A percentile compares a stretch with the other conserved stretches of the same genome.
These are phyloP conservation scores for Monopis laevigella DNA, from an alignment of 2,888 invertebrate species.

Conservation along the genomic window DNA sequence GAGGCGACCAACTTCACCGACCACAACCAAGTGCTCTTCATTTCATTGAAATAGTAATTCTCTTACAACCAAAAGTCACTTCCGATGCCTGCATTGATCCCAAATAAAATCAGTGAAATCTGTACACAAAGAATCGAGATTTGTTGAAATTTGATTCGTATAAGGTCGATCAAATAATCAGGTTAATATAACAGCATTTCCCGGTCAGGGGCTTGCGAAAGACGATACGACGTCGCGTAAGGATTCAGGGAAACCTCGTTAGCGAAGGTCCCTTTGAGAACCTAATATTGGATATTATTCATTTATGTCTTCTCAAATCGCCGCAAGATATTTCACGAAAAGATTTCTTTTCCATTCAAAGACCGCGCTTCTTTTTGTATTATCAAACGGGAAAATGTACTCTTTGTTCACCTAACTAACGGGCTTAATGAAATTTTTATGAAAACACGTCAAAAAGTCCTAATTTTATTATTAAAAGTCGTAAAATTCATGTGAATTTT, in stretches of 20 bases:
- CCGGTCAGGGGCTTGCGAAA: conserved; percentile 1
- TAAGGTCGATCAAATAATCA: conserved; percentile 9
- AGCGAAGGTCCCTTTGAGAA: conserved; percentile 5
- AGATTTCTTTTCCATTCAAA: background rate
- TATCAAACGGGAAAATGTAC: too few species aligned
- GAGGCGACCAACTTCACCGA: too few species aligned
- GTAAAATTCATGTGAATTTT: too few species aligned
- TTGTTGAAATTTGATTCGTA: background rate
- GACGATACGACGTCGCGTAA: conserved; percentile 1
- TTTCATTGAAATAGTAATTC: too few species aligned
- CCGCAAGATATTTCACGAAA: conserved; percentile 6
- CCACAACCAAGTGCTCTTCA: too few species aligned
- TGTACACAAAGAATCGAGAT: background rate
- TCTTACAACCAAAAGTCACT: too few species aligned
- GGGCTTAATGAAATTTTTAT: too few species aligned
- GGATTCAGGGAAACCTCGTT: conserved; percentile 10
- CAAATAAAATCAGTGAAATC: too few species aligned
- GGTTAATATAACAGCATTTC: conserved; percentile 10
- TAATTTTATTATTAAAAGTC: too few species aligned
- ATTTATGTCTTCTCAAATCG: conserved; percentile 7
- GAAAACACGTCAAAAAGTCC: too few species aligned
- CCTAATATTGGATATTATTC: conserved; percentile 10
- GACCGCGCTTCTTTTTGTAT: conserved; percentile 1
- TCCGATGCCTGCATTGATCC: too few species aligned
- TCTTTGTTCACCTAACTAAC: too few species aligned